phyloP scores from a whole-genome alignment of 1,140 invertebrate genomes.

The Solen grandis region DNA sequence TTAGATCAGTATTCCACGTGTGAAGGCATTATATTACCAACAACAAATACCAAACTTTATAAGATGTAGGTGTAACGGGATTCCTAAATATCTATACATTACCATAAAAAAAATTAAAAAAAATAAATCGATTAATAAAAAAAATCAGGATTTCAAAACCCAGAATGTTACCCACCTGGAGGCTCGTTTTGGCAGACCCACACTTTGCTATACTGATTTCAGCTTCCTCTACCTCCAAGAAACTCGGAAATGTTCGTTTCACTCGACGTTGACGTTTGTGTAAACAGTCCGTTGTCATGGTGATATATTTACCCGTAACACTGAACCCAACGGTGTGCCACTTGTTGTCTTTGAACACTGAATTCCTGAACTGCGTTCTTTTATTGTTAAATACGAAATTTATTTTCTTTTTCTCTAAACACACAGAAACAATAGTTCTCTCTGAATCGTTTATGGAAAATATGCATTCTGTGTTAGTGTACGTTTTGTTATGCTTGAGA shows the following conservation, averaged over 20 bases:
- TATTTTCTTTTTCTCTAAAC: slow-evolving; percentile 62
- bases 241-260: slow-evolving; percentile 67
- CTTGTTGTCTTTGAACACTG: slow-evolving; percentile 61
- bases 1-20: no score
- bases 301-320: slow-evolving; percentile 65
- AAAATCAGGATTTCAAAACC: no score
- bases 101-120: no score
- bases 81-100: no score
- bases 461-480: slow-evolving; percentile 66
- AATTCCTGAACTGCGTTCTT: slow-evolving; percentile 66
- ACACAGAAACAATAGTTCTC: slow-evolving; percentile 63
- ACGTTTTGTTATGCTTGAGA: slow-evolving; percentile 58
- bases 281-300: slow-evolving; percentile 73
- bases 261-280: slow-evolving; percentile 57
- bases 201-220: slow-evolving; percentile 70
- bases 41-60: no score
- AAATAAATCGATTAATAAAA: no score
- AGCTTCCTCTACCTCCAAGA: slow-evolving; percentile 63
- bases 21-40: no score
- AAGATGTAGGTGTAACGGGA: no score
- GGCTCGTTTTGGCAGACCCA: slow-evolving; percentile 50
- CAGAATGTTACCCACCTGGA: slow-evolving; percentile 65
- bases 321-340: slow-evolving; percentile 77
- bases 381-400: slow-evolving; percentile 72
- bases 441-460: slow-evolving; percentile 61